Conservation (phyloP, 2,888 invertebrate genomes). For the Yponomeuta cagnagella region DNA sequence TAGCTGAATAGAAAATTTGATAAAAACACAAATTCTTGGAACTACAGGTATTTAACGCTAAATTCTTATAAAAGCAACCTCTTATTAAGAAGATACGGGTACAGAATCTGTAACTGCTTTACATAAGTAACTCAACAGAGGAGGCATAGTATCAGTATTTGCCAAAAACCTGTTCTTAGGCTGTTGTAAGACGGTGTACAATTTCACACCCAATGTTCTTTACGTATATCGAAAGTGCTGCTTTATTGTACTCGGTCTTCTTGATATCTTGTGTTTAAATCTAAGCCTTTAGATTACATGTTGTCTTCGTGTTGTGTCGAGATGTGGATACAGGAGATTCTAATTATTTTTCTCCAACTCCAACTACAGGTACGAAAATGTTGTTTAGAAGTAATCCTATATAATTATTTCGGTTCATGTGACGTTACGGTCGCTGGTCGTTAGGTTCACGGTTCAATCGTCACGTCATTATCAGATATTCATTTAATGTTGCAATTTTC, state of each 20-base stretch:
- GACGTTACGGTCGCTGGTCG: too few relatives aligned
- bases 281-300: not conserved
- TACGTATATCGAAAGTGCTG: not conserved
- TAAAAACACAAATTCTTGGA: too few relatives aligned
- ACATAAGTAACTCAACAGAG: not conserved
- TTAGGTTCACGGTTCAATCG: too few relatives aligned
- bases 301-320: not conserved
- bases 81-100: not conserved
- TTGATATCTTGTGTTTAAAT: not conserved
- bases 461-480: too few relatives aligned
- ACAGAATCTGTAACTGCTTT: not conserved
- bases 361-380: too few relatives aligned
- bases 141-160: not conserved
- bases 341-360: too few relatives aligned
- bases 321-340: not conserved
- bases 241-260: not conserved
- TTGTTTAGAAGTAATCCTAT: too few relatives aligned
- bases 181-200: not conserved
- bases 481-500: too few relatives aligned
- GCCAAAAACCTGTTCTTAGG: constrained; percentile 3
- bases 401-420: too few relatives aligned
- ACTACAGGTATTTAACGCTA: too few relatives aligned
- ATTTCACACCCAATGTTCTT: not conserved
- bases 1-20: too few relatives aligned
- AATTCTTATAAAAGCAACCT: too few relatives aligned